These are phyloP conservation scores for Capricornis sumatraensis DNA, from an alignment of 2,113 vertebrate species.

Conservation along the genomic window DNA sequence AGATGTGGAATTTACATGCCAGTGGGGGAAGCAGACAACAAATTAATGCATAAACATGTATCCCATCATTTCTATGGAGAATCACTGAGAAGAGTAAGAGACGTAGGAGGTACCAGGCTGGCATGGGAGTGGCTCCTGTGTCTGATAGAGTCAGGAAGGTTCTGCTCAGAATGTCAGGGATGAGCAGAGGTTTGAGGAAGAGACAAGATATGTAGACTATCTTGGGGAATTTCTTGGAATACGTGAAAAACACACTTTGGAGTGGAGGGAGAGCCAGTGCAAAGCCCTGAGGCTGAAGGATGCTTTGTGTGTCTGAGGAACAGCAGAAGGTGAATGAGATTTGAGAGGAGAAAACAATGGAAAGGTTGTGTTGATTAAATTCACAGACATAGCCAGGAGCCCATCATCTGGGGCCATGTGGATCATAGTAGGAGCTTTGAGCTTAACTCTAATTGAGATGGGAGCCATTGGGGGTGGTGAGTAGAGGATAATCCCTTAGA, in stretches of 20 bases:
- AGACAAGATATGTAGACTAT: neutral
- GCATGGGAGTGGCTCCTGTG: neutral
- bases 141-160: rapidly evolving
- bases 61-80: neutral
- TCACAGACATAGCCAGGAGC: rapidly evolving
- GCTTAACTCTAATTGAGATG: neutral
- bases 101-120: neutral
- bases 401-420: rapidly evolving
- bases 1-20: neutral
- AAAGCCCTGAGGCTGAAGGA: neutral
- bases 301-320: neutral
- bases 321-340: neutral
- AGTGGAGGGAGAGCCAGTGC: rapidly evolving
- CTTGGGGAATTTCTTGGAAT: neutral
- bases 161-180: rapidly evolving
- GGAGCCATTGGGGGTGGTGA: neutral
- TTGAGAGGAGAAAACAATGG: neutral
- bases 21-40: neutral
- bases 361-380: too few species aligned
- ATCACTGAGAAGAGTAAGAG: neutral
- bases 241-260: neutral
- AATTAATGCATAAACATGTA: too few species aligned
- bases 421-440: neutral
- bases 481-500: neutral
- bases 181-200: neutral